Evolutionary conservation across 2,888 invertebrate species (phyloP), one percentile per base, ranked within the genome.

Genomic region (Pharmacophagus antenor): DNA sequence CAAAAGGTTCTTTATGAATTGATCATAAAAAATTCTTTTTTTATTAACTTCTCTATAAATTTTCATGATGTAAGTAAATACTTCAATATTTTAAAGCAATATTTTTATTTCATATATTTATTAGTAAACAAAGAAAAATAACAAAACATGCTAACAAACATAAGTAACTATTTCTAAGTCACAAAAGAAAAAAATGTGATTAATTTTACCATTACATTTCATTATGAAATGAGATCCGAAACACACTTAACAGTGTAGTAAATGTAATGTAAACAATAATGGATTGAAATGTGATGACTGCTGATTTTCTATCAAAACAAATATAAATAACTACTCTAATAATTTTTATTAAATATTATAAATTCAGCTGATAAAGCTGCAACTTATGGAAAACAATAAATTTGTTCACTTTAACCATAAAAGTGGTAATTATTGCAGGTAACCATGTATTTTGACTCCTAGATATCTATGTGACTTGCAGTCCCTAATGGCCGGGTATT

Each of bases 91-190:
- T 54, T 37, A 53, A 53, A 61, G 53, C 57, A 37, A 46, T 53
- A 15, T 57, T 85, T n/a, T 84, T 85, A 84, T 82, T 84, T 78
- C 72, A 79, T 82, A 80, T 84, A 80, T 82, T 80, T 78, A 71
- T 81, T 80, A 77, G 79, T 80, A 82, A 82, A 81, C 78, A 79
- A 80, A 80, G 77, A 84, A 84, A 85, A 85, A 79, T 84, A 88
- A 88, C 85, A 86, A 87, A 84, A 84, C 82, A 82, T 85, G 84
- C 83, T 84, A 88, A 88, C 87, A 86, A 88, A 86, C 81, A 82
- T 84, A 83, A 80, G 79, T 79, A 82, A 77, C 76, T 78, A 80
- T 79, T 76, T 77, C 86, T 83, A 87, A 86, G 85, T 84, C 85
- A 85, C 88, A 84, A 79, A 78, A 81, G 81, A 80, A 63, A 63